These are phyloP conservation scores for Phalacrocorax aristotelis DNA, from an alignment of 2,113 vertebrate species.

Conservation along the genomic window DNA sequence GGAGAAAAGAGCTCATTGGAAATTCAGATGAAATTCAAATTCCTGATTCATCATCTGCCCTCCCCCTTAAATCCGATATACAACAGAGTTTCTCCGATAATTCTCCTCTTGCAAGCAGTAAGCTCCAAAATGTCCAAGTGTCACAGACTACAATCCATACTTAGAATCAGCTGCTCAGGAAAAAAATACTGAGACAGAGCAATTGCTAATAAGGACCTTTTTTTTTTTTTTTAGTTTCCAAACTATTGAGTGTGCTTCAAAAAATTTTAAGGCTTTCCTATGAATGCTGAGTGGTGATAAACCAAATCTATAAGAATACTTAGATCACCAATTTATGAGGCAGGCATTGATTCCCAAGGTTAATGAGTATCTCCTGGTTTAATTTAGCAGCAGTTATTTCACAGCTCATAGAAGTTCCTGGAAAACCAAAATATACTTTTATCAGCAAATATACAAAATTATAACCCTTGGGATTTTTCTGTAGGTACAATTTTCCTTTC, in stretches of 20 bases:
- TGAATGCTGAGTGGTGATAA: not conserved
- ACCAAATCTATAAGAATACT: not conserved
- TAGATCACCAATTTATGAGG: not conserved
- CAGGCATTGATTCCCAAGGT: not conserved
- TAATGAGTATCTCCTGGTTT: not conserved
- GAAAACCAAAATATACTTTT: not conserved
- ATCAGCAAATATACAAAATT: not conserved
- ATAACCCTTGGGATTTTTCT: not conserved
- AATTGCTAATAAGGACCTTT: not conserved
- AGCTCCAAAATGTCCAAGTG: not conserved
- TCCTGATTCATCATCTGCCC: not conserved
- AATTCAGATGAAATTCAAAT: not conserved
- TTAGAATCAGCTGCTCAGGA: not conserved
- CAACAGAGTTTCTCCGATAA: not conserved
- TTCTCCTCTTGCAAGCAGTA: not conserved
- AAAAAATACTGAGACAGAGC: not conserved
- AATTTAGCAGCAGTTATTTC: not conserved
- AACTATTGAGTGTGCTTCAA: not conserved
- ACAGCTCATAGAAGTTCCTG: not conserved
- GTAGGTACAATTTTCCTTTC: not conserved
- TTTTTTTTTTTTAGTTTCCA: not conserved
- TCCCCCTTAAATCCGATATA: not conserved
- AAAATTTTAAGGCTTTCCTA: not conserved
- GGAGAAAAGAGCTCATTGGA: not conserved
- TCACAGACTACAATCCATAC: not conserved